Percentiles rank a stretch among this genome's conserved stretches.
phyloP scores from a whole-genome alignment of 2,113 vertebrate genomes.

The Scytalopus superciliaris region DNA sequence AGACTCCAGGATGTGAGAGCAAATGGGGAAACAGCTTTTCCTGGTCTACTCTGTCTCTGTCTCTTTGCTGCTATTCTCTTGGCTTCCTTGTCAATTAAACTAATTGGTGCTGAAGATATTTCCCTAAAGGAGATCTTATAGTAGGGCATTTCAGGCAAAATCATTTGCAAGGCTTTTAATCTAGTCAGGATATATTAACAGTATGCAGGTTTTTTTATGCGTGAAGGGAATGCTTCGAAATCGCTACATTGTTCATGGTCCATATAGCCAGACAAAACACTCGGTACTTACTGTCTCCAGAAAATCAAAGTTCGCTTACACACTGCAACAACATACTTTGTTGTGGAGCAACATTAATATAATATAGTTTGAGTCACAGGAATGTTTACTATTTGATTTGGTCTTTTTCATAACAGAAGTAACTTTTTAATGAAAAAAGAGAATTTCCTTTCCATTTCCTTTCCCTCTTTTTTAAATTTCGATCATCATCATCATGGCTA shows the following conservation, averaged over 20 bases:
- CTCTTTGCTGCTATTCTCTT: constrained; percentile 48
- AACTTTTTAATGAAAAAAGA: neutral
- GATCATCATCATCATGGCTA: too few species aligned
- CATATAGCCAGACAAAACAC: constrained; percentile 60
- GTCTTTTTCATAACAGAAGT: neutral
- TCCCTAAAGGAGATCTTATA: constrained; percentile 70
- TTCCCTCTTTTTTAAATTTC: neutral
- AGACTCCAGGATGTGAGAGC: neutral
- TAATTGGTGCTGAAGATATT: constrained; percentile 75
- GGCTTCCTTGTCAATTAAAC: constrained; percentile 74
- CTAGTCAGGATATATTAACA: constrained; percentile 72
- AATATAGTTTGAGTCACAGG: neutral
- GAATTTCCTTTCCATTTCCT: neutral
- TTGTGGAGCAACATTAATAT: neutral
- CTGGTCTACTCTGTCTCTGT: constrained; percentile 37
- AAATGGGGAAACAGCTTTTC: constrained; percentile 22
- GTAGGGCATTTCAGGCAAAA: constrained; percentile 72
- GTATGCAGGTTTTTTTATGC: constrained; percentile 33
- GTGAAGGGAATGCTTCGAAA: constrained; percentile 52
- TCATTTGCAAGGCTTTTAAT: constrained; percentile 72
- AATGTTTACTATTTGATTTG: constrained; percentile 26
- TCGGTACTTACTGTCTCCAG: constrained; percentile 39
- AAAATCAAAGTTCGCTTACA: constrained; percentile 65
- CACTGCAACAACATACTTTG: constrained; percentile 1
- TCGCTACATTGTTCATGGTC: constrained; percentile 42